These are phyloP conservation scores for Erpornis zantholeuca DNA, from an alignment of 2,113 vertebrate genomes.

Conservation along the genomic window DNA sequence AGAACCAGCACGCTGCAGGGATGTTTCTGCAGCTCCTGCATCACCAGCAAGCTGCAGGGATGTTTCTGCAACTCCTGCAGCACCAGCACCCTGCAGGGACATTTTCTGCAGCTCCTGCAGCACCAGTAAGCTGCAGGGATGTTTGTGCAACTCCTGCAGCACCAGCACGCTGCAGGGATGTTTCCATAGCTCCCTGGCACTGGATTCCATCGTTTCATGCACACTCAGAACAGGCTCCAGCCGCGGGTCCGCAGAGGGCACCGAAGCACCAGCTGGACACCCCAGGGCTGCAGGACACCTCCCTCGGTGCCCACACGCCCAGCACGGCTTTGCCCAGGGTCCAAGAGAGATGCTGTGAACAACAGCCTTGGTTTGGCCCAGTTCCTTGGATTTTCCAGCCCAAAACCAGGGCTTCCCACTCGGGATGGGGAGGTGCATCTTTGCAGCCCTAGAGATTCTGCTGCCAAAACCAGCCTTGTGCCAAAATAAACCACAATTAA, in stretches of 20 bases:
- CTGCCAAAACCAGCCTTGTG: neutral
- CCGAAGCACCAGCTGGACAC: neutral
- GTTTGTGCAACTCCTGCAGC: too few species aligned
- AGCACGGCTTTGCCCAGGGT: rapidly evolving
- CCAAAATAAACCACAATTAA: neutral
- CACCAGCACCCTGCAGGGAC: neutral
- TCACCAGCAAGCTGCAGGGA: neutral
- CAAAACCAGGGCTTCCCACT: neutral
- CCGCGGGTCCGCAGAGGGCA: rapidly evolving
- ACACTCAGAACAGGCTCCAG: neutral
- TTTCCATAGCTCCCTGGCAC: neutral
- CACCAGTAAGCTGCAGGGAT: neutral
- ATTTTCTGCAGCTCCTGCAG: too few species aligned
- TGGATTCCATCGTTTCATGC: rapidly evolving
- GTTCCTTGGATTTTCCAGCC: neutral
- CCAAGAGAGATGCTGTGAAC: neutral
- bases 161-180: neutral
- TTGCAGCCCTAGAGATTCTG: neutral
- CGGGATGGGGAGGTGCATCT: neutral
- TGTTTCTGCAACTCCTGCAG: neutral
- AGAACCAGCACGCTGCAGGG: neutral
- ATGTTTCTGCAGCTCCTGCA: neutral
- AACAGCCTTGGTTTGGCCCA: neutral
- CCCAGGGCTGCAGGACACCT: neutral
- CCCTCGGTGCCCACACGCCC: neutral